Evolutionary conservation across 2,113 vertebrate genomes (phyloP), one percentile per base, ranked within the genome.

Genomic region (Poeciliopsis turrubarensis): DNA sequence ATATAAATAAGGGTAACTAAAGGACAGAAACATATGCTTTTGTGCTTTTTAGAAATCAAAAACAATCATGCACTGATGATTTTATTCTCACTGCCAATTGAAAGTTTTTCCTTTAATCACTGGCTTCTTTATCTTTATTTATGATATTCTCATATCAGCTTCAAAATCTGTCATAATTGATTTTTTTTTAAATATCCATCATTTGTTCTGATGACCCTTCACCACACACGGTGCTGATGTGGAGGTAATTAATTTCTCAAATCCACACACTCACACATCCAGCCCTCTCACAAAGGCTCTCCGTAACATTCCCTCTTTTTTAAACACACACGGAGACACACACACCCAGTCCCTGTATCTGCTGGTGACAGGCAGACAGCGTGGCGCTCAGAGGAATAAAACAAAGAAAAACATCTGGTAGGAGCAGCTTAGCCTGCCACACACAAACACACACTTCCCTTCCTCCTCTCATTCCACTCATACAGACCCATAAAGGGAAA

Each of bases 381-480:
- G 79, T 27, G 78, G 81, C 75, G 84, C 89, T 87, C 78, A 61
- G 76, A 82, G 76, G 77, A 83, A 87, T 83, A 82, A 86, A 92
- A 88, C 81, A 85, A 76, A 89, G 80, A 86, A 79, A 87, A 90
- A 88, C 91, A 91, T 91, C 89, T 92, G 90, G 70, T 87, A 39
- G 72, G 75, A 88, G 80, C 91, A 89, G 82, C 70, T 87, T 76
- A 77, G 44, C 32, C 79, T 86, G 82, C 84, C 77, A 79, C 71
- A 82, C 60, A 81, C 22, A 76, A 63, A 67, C 29, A 78, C 25
- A 71, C 64, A 68, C 72, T 54, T 39, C 70, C 65, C 74, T 66
- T 60, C 70, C 73, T 81, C 73, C 47, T 79, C 70, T 71, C 41
- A 79, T 86, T 81, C 79, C 78, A 71, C 89, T 91, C 86, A 81